These are phyloP conservation scores for Callinectes sapidus DNA, from an alignment of 2,888 invertebrate genomes.

Conservation along the genomic window DNA sequence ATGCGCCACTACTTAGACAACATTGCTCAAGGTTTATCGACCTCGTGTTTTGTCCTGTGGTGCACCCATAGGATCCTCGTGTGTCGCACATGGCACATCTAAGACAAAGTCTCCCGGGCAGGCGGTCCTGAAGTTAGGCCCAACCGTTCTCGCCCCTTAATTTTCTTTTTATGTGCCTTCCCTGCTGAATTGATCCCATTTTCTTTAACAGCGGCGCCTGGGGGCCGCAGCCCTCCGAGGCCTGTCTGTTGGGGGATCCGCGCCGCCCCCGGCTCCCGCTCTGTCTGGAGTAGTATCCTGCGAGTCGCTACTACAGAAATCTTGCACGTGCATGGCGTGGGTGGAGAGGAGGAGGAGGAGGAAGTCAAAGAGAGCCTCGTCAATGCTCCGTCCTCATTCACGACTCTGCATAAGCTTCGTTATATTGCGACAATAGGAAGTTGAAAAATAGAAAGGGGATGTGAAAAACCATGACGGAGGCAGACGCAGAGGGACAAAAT, in stretches of 20 bases:
- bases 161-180: slow-evolving; percentile 62
- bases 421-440: neutral
- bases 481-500: slow-evolving; percentile 39
- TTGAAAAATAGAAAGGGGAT: slow-evolving; percentile 5
- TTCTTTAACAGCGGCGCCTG: slow-evolving; percentile 58
- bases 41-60: slow-evolving; percentile 41
- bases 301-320: neutral
- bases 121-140: slow-evolving; percentile 50
- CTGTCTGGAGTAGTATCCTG: slow-evolving; percentile 7
- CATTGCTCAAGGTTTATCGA: slow-evolving; percentile 71
- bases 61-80: slow-evolving; percentile 31
- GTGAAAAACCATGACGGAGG: slow-evolving; percentile 16
- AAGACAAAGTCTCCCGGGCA: neutral
- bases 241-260: slow-evolving; percentile 20
- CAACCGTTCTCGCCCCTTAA: slow-evolving; percentile 54
- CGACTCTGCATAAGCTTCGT: slow-evolving; percentile 18
- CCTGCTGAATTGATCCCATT: slow-evolving; percentile 65
- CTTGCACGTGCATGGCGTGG: slow-evolving; percentile 11
- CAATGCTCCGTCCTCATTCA: neutral
- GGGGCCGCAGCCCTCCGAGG: slow-evolving; percentile 42
- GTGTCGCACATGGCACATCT: slow-evolving; percentile 3
- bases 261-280: neutral
- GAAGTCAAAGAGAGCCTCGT: neutral
- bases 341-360: neutral
- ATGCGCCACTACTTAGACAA: slow-evolving; percentile 67